Conservation (phyloP, 1,140 invertebrate genomes). For the Heterodera carotae region DNA sequence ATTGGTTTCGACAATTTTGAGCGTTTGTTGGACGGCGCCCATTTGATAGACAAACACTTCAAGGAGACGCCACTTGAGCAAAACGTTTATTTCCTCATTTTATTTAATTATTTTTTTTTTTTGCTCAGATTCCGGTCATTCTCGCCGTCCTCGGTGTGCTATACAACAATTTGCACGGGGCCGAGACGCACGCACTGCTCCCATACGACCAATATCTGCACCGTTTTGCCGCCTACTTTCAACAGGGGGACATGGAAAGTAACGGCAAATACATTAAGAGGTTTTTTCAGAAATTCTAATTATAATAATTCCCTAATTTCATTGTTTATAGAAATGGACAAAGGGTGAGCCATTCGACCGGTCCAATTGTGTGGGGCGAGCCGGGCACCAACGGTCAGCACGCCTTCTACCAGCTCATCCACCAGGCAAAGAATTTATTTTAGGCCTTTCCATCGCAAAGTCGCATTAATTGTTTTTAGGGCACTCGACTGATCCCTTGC, state of each 20-base stretch:
- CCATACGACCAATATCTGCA: slow-evolving; percentile 98
- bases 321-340: slow-evolving; percentile 77
- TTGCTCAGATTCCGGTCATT: slow-evolving; percentile 83
- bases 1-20: slow-evolving; percentile 92
- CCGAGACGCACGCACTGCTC: slow-evolving; percentile 90
- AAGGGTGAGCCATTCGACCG: slow-evolving; percentile 79
- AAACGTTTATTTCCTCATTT: slow-evolving; percentile 75
- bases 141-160: slow-evolving; percentile 90
- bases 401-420: slow-evolving; percentile 94
- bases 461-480: neutral
- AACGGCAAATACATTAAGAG: slow-evolving; percentile 85
- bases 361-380: slow-evolving; percentile 92
- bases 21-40: slow-evolving; percentile 83
- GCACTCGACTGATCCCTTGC: slow-evolving; percentile 82
- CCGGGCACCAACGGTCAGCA: slow-evolving; percentile 99
- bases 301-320: too few species aligned
- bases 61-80: slow-evolving; percentile 81
- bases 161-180: slow-evolving; percentile 92
- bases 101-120: slow-evolving; percentile 27
- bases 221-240: slow-evolving; percentile 97
- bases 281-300: too few species aligned
- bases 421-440: slow-evolving; percentile 73
- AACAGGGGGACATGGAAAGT: slow-evolving; percentile 99
- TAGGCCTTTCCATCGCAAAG: neutral
- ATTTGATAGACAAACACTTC: slow-evolving; percentile 94